Evolutionary conservation across 2,113 vertebrate species (phyloP).

Genomic region (Tylochromis polylepis): DNA sequence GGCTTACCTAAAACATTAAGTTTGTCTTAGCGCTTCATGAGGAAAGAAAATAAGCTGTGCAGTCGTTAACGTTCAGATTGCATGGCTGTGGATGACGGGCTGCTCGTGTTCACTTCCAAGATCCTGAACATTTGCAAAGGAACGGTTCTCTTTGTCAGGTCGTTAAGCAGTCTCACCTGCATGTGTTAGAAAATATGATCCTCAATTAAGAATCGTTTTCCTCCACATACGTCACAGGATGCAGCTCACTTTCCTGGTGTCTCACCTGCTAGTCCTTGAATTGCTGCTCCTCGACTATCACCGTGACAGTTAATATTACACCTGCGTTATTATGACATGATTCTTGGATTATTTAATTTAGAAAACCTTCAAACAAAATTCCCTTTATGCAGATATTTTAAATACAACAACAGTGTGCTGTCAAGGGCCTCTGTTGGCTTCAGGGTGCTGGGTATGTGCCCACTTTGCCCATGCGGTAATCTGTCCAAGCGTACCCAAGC

Average conservation of each 20-base stretch:
- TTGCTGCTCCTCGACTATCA: background rate
- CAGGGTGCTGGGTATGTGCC: background rate
- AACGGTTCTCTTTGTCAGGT: background rate
- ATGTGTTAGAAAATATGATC: background rate
- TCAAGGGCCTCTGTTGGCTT: rapidly evolving
- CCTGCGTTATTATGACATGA: background rate
- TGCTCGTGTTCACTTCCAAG: too few relatives aligned
- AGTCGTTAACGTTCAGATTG: background rate
- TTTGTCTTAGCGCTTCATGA: background rate
- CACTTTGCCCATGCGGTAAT: background rate
- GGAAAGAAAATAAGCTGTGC: too few relatives aligned
- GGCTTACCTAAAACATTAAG: background rate
- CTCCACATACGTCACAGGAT: background rate
- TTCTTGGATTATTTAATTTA: background rate
- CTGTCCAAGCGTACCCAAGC: rapidly evolving
- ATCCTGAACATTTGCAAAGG: background rate
- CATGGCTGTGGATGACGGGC: too few relatives aligned
- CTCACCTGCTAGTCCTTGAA: background rate
- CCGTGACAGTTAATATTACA: background rate
- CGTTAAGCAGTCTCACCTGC: background rate
- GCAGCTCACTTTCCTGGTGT: background rate
- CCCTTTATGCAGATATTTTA: background rate
- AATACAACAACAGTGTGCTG: rapidly evolving
- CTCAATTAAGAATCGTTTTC: background rate
- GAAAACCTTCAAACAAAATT: background rate